A percentile compares a stretch with the other conserved stretches of the same genome.
These are phyloP conservation scores for Atethmia centrago DNA, from an alignment of 2,888 invertebrate species.

Conservation along the genomic window DNA sequence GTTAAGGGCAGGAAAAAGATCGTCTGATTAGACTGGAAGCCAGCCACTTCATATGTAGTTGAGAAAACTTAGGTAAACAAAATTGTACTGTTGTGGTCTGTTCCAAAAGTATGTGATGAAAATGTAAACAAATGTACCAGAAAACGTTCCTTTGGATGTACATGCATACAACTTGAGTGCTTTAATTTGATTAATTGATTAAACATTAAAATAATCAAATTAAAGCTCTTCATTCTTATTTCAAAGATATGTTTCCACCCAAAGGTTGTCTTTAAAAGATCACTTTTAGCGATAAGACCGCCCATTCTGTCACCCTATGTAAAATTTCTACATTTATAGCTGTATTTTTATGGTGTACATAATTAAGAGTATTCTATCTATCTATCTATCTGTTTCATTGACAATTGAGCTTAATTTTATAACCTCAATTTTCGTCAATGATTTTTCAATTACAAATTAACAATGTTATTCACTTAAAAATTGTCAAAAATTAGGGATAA, in stretches of 20 bases:
- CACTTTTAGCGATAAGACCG: too few relatives aligned
- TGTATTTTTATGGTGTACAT: too few relatives aligned
- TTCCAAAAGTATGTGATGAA: background rate
- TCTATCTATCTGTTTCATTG: too few relatives aligned
- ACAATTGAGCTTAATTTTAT: background rate
- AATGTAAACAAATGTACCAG: background rate
- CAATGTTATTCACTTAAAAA: background rate
- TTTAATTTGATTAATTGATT: background rate
- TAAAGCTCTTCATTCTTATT: too few relatives aligned
- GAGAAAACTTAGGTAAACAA: background rate
- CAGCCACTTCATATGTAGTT: background rate
- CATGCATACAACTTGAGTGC: background rate
- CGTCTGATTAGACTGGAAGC: background rate
- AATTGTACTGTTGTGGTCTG: background rate
- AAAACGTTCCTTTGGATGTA: background rate
- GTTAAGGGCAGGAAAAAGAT: background rate
- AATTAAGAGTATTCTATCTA: too few relatives aligned
- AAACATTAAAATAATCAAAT: too few relatives aligned
- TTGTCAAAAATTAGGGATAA: background rate
- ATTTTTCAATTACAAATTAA: background rate
- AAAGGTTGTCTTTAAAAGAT: too few relatives aligned
- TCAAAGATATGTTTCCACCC: too few relatives aligned
- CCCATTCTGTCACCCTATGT: too few relatives aligned
- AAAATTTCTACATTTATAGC: too few relatives aligned
- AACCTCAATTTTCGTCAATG: background rate